phyloP scores from a whole-genome alignment of 2,888 invertebrate species.

The Scaptomyza parva region DNA sequence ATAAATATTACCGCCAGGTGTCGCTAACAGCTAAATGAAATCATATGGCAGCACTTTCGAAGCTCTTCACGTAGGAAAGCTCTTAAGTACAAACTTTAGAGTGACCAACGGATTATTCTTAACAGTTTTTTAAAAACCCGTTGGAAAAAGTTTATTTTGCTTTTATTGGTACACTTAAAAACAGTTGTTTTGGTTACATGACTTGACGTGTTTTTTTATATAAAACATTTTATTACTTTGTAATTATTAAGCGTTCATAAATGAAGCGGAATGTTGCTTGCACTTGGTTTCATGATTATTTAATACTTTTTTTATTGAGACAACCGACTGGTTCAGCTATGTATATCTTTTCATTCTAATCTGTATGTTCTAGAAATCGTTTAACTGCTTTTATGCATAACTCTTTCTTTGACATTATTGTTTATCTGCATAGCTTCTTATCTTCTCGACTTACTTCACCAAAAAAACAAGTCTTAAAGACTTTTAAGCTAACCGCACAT shows the following conservation, averaged over 20 bases:
- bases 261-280: no score
- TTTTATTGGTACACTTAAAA: no score
- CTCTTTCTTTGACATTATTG: background rate
- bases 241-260: no score
- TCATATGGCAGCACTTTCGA: background rate
- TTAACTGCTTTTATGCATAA: conserved; percentile 2
- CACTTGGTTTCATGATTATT: no score
- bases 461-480: conserved; percentile 4
- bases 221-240: no score
- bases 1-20: conserved; percentile 1
- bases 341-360: background rate
- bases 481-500: conserved; percentile 1
- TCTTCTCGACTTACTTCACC: background rate
- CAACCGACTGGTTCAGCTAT: background rate
- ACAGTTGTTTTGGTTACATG: no score
- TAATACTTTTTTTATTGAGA: background rate
- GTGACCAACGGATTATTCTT: conserved; percentile 10
- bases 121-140: conserved; percentile 1
- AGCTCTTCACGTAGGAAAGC: conserved; percentile 2
- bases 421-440: conserved; percentile 2
- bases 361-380: background rate
- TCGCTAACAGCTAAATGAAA: background rate
- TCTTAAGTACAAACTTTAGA: conserved; percentile 7
- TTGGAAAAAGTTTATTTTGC: background rate
- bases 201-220: no score